phyloP scores from a whole-genome alignment of 64 coral and sea anemone genomes.

The Porites australiensis region DNA sequence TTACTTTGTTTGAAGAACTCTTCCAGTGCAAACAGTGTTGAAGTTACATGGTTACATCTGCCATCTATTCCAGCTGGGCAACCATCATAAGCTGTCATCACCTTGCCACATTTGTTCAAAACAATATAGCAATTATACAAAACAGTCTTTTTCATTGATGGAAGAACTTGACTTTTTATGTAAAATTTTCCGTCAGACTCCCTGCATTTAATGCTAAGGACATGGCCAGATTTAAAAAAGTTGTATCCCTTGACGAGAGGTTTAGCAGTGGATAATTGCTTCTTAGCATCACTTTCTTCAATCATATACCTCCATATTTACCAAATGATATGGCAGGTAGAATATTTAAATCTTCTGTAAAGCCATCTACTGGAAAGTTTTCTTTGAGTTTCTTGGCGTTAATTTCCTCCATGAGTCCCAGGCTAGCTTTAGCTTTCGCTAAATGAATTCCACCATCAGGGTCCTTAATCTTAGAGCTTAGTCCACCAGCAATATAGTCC shows the following conservation, averaged over 20 bases:
- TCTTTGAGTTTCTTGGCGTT: conserved; percentile 46
- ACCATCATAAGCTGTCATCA: conserved; percentile 10
- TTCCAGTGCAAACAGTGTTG: conserved; percentile 25
- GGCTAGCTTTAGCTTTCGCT: conserved; percentile 33
- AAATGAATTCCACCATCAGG: conserved; percentile 72
- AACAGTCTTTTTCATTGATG: conserved; percentile 79
- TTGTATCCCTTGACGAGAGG: conserved; percentile 35
- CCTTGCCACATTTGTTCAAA: conserved; percentile 7
- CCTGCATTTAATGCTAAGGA: conserved; percentile 20
- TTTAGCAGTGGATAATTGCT: conserved; percentile 51
- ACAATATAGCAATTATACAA: conserved; percentile 50
- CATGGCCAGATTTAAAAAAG: conserved; percentile 73
- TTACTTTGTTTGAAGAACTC: conserved; percentile 26
- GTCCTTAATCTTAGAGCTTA: conserved; percentile 33
- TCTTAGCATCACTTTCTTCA: conserved; percentile 19
- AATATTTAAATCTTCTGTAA: conserved; percentile 40
- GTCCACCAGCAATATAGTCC: conserved; percentile 72
- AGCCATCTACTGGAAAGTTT: conserved; percentile 51
- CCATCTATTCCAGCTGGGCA: conserved; percentile 74
- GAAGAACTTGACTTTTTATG: conserved; percentile 67
- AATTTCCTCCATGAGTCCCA: conserved; percentile 32
- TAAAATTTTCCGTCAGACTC: conserved; percentile 35
- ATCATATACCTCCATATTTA: conserved; percentile 39
- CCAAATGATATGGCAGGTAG: conserved; percentile 42
- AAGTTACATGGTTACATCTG: conserved; percentile 54